Conservation (phyloP, 2,888 invertebrate genomes). For the Orthonevra nobilis region DNA sequence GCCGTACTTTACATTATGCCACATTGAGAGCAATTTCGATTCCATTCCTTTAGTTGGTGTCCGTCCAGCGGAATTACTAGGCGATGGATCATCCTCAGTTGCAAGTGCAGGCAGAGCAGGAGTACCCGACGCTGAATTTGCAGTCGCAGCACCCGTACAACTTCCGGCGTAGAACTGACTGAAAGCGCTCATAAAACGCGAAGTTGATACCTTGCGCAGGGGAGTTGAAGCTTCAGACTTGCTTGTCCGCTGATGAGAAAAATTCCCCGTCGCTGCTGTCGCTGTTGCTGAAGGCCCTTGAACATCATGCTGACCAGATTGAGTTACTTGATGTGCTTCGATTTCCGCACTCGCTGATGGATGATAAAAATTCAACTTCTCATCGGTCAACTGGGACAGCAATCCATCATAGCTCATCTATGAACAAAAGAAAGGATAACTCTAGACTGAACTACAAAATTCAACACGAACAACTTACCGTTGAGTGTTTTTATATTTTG, state of each 20-base stretch:
- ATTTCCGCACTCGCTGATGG: conserved; percentile 73
- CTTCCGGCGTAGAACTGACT: conserved; percentile 77
- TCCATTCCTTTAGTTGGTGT: conserved; percentile 85
- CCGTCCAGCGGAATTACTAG: conserved; percentile 76
- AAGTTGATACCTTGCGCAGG: conserved; percentile 79
- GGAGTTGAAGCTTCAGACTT: conserved; percentile 75
- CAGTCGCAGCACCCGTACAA: conserved; percentile 56
- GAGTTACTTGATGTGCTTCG: conserved; percentile 71
- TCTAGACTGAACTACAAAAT: too few species aligned
- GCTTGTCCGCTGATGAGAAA: conserved; percentile 34
- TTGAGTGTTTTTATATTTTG: conserved; percentile 77
- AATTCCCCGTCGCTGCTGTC: not conserved
- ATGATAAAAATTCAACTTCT: conserved; percentile 76
- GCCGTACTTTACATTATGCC: conserved; percentile 96
- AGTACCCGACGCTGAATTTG: conserved; percentile 57
- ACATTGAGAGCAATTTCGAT: conserved; percentile 90
- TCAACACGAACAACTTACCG: too few species aligned
- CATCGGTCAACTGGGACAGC: conserved; percentile 78
- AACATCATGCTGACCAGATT: conserved; percentile 65
- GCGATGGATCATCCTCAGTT: conserved; percentile 70
- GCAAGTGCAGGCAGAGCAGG: conserved; percentile 62
- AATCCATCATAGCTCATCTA: conserved; percentile 80
- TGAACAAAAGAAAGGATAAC: conserved; percentile 54
- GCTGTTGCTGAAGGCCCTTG: too few species aligned
- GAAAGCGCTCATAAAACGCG: conserved; percentile 79